A percentile compares a stretch with the other conserved stretches of the same genome.
Conservation (phyloP, 2,113 vertebrate genomes). For the Beaufortia kweichowensis region DNA sequence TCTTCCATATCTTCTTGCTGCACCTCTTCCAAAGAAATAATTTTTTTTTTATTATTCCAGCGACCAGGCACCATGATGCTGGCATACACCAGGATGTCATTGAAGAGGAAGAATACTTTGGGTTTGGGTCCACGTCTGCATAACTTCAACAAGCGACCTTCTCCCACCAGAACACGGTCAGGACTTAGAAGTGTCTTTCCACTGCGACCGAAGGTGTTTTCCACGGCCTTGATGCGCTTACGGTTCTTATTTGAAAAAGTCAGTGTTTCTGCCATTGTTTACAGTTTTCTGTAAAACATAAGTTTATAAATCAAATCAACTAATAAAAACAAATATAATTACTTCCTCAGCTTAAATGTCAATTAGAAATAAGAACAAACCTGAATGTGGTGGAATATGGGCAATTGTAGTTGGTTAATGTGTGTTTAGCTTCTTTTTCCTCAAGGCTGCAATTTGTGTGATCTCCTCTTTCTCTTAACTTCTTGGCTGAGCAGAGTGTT, state of each 20-base stretch:
- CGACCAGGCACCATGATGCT: conserved; percentile 79
- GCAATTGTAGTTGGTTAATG: not conserved
- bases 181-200: conserved; percentile 74
- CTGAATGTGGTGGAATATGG: not conserved
- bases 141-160: conserved; percentile 86
- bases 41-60: conserved; percentile 81
- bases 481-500: not conserved
- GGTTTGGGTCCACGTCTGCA: conserved; percentile 82
- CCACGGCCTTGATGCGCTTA: conserved; percentile 80
- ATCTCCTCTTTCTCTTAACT: not conserved
- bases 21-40: conserved; percentile 86
- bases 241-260: conserved; percentile 75
- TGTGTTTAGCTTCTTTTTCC: not conserved
- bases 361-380: not conserved
- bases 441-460: not conserved
- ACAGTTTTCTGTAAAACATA: not conserved
- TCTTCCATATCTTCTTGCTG: conserved; percentile 80
- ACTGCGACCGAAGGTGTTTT: conserved; percentile 77
- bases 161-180: conserved; percentile 83
- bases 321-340: not conserved
- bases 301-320: not conserved
- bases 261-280: conserved; percentile 73
- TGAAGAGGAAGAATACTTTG: conserved; percentile 90
- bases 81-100: conserved; percentile 88
- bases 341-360: not conserved